Percentiles rank a stretch among this genome's conserved stretches.
Evolutionary conservation across 2,888 invertebrate genomes (phyloP).

Genomic region (Lasioglossum oenotherae): DNA sequence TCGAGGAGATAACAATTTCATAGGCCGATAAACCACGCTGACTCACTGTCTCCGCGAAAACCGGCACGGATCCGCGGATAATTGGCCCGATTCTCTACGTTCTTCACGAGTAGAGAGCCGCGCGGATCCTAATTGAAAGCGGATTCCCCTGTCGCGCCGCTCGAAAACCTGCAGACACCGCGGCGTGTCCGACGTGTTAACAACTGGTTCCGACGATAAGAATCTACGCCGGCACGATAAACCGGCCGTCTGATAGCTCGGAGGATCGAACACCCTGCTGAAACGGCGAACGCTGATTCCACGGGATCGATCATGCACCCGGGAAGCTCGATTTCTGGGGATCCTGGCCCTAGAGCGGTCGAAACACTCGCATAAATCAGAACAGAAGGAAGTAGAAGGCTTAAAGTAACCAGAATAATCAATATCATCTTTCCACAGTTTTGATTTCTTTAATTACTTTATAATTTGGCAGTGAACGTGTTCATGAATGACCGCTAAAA

Average conservation of each 20-base stretch:
- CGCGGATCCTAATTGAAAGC: slow-evolving; percentile 32
- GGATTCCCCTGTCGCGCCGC: slow-evolving; percentile 33
- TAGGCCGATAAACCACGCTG: slow-evolving; percentile 63
- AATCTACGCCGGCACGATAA: slow-evolving; percentile 37
- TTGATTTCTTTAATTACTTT: too few relatives aligned
- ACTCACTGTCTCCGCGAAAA: slow-evolving; percentile 12
- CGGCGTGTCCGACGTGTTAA: slow-evolving; percentile 43
- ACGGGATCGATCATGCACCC: slow-evolving; percentile 16
- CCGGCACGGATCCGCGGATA: slow-evolving; percentile 48
- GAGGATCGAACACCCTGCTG: background rate
- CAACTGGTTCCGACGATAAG: slow-evolving; percentile 47
- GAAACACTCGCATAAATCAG: background rate
- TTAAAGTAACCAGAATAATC: too few relatives aligned
- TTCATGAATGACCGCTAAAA: too few relatives aligned
- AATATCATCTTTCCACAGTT: too few relatives aligned
- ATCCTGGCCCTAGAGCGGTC: background rate
- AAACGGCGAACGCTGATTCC: background rate
- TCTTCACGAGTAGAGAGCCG: background rate
- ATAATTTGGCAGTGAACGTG: too few relatives aligned
- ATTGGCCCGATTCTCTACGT: slow-evolving; percentile 38
- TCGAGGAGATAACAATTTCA: slow-evolving; percentile 66
- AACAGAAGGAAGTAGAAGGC: too few relatives aligned
- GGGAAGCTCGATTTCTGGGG: background rate
- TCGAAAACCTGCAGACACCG: slow-evolving; percentile 43
- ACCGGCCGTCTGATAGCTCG: slow-evolving; percentile 26